Evolutionary conservation across 2,888 invertebrate genomes (phyloP), one percentile per base, ranked within the genome.

Genomic region (Abrostola tripartita): DNA sequence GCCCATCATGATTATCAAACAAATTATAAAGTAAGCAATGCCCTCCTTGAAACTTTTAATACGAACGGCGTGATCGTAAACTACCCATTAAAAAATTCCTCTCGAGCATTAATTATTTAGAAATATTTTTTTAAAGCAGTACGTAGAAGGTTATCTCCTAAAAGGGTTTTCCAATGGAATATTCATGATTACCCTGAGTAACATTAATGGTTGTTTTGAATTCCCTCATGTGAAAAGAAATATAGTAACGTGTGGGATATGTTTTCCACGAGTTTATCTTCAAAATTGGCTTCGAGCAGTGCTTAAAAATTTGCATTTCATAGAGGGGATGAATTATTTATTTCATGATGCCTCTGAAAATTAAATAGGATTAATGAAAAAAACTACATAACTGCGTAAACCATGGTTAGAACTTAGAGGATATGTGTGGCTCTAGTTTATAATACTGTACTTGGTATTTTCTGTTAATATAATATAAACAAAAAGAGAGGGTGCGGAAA

Each of bases 171-270:
- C 81, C 83, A 81, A 86, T 90, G 86, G 85, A 91, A 91, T 91
- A 91, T 91, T 91, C 90, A 91, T 76, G 79, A 79, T 86, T 85
- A 85, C 83, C 85, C 87, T 67, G 87, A 87, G 88, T 88, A 85
- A 86, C 88, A 88, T 90, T 90, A 90, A 90, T 88, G 89, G 85
- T 87, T 89, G 88, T 88, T 91, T 88, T 88, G 87, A 89, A 90
- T 88, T 87, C 88, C 85, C 88, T 81, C 84, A 85, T 84, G 88
- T 88, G 84, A 85, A 86, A 87, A 88, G 84, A 85, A 87, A 85
- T 79, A 82, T 83, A 79, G 81, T 81, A 84, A 74, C 74, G 72
- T 71, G 74, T 71, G 74, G 77, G 70, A 78, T 83, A 74, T 83
- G 79, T 84, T 81, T 83, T 84, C 74, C 79, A 78, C 65, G 81